These are phyloP conservation scores for Nomada fucata DNA, from an alignment of 2,888 invertebrate genomes.

Conservation along the genomic window DNA sequence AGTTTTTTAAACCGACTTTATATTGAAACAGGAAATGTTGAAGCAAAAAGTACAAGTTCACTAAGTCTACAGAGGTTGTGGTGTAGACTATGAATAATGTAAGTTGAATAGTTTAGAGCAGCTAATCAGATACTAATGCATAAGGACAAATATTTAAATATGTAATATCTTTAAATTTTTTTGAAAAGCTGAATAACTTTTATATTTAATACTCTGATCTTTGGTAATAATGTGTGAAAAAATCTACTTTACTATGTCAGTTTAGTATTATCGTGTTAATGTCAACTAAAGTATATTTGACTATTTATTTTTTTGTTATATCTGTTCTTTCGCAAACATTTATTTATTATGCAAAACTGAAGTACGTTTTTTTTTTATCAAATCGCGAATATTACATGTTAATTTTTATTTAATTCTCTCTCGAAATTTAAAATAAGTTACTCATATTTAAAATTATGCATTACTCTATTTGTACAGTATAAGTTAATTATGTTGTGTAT, in stretches of 20 bases:
- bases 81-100: constrained; percentile 64
- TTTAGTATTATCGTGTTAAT: constrained; percentile 15
- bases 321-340: constrained; percentile 2
- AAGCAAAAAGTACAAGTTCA: constrained; percentile 67
- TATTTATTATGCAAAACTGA: constrained; percentile 34
- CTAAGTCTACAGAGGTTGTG: constrained; percentile 65
- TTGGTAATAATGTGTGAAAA: constrained; percentile 1
- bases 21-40: constrained; percentile 51
- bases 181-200: constrained; percentile 2
- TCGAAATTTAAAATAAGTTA: constrained; percentile 49
- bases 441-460: constrained; percentile 16
- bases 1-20: constrained; percentile 35
- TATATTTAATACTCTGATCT: constrained; percentile 19
- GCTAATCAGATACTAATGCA: constrained; percentile 54
- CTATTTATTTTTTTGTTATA: constrained; percentile 11
- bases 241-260: constrained; percentile 6
- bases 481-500: constrained; percentile 62
- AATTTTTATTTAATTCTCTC: constrained; percentile 35
- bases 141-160: constrained; percentile 33
- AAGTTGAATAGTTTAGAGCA: constrained; percentile 62
- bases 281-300: constrained; percentile 5
- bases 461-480: constrained; percentile 61
- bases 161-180: constrained; percentile 21
- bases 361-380: constrained; percentile 15
- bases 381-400: constrained; percentile 18